Evolutionary conservation across 1,140 invertebrate species (phyloP), one percentile per base, ranked within the genome.

Genomic region (Papilio polytes): DNA sequence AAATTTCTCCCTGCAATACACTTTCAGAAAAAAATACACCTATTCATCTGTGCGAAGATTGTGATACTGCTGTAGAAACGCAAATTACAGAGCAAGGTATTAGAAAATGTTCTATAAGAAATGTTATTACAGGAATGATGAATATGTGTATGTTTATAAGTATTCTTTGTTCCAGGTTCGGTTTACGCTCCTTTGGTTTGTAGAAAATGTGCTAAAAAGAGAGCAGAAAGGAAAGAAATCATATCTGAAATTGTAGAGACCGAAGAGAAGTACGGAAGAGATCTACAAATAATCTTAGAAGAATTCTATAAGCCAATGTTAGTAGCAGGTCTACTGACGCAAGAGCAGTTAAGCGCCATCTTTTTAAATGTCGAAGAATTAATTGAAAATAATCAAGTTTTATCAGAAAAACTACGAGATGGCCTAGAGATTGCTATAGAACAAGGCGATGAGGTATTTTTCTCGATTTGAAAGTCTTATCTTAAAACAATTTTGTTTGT

Each of bases 231-330:
- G 53, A 98, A 98, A 89, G 98, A 99, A 95, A 99, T 99, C 22
- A 98, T 99, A 74, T 97, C 97, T 1, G 99, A 99, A 95, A 99
- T 99, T 82, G 98, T 99, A 3, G 98, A 99, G 92, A 99, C 98
- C 1, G 99, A 99, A 95, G 97, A 98, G 85, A 99, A 99, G 90
- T 99, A 99, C 90, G 98, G 98, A 2, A 95, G 98, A 84, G 98
- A 99, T 95, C 95, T 99, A 83, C 97, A 97, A 87, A 98, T 99
- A 70, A 98, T 99, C 80, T 94, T 98, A 66, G 98, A 99, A 92
- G 98, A 99, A 92, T 99, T 99, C 94, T 98, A 98, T 92, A 97
- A 97, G 87, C 98, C 98, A 0, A 99, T 99, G 97, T 95, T 98
- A 83, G 97, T 98, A 48, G 98, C 98, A 78, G 98, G 98, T 78